Percentiles rank a stretch among this genome's conserved stretches.
Evolutionary conservation across 1,140 invertebrate genomes (phyloP).

Genomic region (Drosophila nikananu): DNA sequence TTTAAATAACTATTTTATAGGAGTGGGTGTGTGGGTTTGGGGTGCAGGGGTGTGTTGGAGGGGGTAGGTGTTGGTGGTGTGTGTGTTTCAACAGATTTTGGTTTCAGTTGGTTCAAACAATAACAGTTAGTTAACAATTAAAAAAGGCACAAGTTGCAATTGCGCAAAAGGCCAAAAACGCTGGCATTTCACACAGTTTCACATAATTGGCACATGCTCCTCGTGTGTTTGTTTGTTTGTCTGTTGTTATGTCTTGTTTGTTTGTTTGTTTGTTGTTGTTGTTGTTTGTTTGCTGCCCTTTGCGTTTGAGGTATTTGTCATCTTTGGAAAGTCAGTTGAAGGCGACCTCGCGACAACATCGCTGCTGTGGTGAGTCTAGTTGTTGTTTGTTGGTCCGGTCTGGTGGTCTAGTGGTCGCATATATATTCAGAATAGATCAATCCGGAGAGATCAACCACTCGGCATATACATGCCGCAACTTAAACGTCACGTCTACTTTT

Average conservation of each 20-base stretch:
- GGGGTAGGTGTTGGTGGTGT: slow-evolving; percentile 20
- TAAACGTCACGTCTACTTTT: slow-evolving; percentile 49
- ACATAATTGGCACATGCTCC: slow-evolving; percentile 79
- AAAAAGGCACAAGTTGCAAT: slow-evolving; percentile 82
- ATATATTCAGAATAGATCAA: slow-evolving; percentile 5
- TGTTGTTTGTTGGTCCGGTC: slow-evolving; percentile 60
- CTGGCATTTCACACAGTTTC: slow-evolving; percentile 75
- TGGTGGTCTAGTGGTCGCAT: slow-evolving; percentile 38
- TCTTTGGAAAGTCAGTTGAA: slow-evolving; percentile 82
- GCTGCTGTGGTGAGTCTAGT: slow-evolving; percentile 44
- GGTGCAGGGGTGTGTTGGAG: slow-evolving; percentile 6
- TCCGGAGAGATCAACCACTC: slow-evolving; percentile 2
- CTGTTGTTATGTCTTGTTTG: slow-evolving; percentile 45
- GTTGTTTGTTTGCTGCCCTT: slow-evolving; percentile 59
- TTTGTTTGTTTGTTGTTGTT: slow-evolving; percentile 19
- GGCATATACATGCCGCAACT: slow-evolving; percentile 36
- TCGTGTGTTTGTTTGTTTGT: slow-evolving; percentile 43
- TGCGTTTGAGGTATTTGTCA: slow-evolving; percentile 83
- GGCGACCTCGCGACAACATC: slow-evolving; percentile 53
- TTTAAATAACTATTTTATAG: slow-evolving; percentile 79
- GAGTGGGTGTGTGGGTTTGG: slow-evolving; percentile 5
- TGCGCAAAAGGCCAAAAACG: slow-evolving; percentile 76
- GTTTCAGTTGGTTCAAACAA: slow-evolving; percentile 81
- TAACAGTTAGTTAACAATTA: slow-evolving; percentile 83
- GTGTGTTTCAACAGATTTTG: slow-evolving; percentile 78